Base-by-base conservation (phyloP, 2,797 vertebrate species). In the Florisuga fusca region DNA sequence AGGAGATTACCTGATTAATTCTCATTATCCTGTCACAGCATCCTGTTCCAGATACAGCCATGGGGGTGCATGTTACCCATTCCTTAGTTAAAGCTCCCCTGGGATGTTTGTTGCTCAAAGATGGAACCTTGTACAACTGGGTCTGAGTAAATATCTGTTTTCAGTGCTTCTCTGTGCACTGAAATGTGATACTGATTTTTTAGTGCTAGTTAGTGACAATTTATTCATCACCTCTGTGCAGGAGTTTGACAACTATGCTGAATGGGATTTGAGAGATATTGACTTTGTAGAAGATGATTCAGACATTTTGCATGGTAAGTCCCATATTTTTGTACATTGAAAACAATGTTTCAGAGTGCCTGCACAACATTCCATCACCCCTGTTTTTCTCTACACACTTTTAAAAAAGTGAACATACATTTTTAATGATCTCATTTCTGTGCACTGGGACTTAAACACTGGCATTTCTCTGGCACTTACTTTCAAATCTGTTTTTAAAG, bases 281-380 rank as follows among this genome's bases (percentile, higher is more conserved):
- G 99, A 99, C 97, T 99, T 99, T 98, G 99, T 99, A 90, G 99
- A 99, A 94, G 99, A 99, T 94, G 99, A 99, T 97, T 99, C 99
- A 16, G 99, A 99, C 90, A 98, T 99, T 97, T 98, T 99, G 83
- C 99, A 99, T 61, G 98, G 99, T 99, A 97, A 97, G 98, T 98
- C 93, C 57, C 64, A 12, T 27, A 17, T 91, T 85, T 41, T 41
- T 41, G 38, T 41, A 41, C 38, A 41, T 13, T 74, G 54, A 59
- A 63, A 89, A 43, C 59, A 26, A 3, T 2, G 8, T 54, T 74
- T 34, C 74, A 69, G 36, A 16, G 43, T 50, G 66, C 46, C 23
- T 51, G 6, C 36, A 34, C 45, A 53, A n/a, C 18, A 2, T 72
- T 59, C 38, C n/a, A 1, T 2, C 29, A 4, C 23, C 9, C 50